Base-by-base conservation (phyloP, 1,140 invertebrate genomes). In the Condylostylus longicornis region DNA sequence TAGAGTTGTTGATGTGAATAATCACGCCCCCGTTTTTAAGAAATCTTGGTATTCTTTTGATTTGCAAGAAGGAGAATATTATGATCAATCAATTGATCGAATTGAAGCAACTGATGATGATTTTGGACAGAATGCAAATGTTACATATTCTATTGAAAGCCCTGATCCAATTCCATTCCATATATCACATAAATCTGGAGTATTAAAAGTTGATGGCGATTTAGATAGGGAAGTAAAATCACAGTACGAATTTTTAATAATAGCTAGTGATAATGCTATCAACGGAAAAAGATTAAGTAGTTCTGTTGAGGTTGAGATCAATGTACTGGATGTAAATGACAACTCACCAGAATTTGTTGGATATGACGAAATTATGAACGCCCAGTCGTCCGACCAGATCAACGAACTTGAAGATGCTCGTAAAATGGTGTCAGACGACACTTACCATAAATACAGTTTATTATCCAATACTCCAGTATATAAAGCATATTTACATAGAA, bases 1-100 rank as follows among this genome's bases (percentile, higher is more conserved):
- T 27, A 68, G 62, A 13, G 54, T 90, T 0, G 72, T 74, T 42
- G 86, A 91, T 58, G 71, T 88, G 0, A 93, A 93, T 51, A 79
- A 91, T 51, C 83, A 89, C 53, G 70, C 77, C 12, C 87, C 87
- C 0, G 70, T 74, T 30, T 93, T 91, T 44, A 75, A 74, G 42
- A 76, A 82, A 47, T 69, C 76, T 2, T 79, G 75, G 69, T 93
- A 90, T 55, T 76, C 70, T 12, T 90, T 89, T 50, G 77, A 84
- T 42, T 67, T 87, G 0, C 64, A 77, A 13, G 88, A 93, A 64
- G 80, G 83, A 1, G 66, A 68, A 29, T 79, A 82, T 52, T 67
- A 74, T 5, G 68, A 74, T 20, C 69, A 70, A 34, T 65, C 81
- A 3, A 58, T 84, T 18, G 87, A 85, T 10, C 72, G 69, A 41